phyloP scores from a whole-genome alignment of 2,888 invertebrate genomes.

The Branchipolynoe longqiensis region DNA sequence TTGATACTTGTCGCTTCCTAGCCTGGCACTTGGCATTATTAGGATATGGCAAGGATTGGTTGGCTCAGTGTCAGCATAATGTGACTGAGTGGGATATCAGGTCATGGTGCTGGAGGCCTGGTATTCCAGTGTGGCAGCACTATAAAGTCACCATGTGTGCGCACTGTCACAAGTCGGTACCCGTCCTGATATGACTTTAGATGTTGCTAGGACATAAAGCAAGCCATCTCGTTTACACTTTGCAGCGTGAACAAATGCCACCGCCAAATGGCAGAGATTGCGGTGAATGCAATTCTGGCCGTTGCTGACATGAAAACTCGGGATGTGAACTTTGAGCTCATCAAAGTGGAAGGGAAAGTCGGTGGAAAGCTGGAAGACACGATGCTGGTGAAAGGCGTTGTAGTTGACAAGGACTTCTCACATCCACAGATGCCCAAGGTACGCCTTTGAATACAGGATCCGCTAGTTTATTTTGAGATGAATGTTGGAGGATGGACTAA shows the following conservation, averaged over 20 bases:
- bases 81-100: no score
- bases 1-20: no score
- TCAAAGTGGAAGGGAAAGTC: conserved; percentile 98
- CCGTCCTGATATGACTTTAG: no score
- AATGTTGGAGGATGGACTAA: not conserved
- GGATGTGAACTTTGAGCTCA: conserved; percentile 99
- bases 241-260: conserved; percentile 95
- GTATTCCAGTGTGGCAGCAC: no score
- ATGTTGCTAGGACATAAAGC: no score
- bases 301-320: conserved; percentile 96
- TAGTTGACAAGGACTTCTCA: conserved; percentile 99
- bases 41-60: no score
- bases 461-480: not conserved
- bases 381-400: conserved; percentile 96
- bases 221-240: no score
- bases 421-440: conserved; percentile 99
- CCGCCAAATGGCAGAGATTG: conserved; percentile 98
- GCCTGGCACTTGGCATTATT: no score
- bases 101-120: no score
- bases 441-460: not conserved
- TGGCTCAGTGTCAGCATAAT: no score
- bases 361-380: conserved; percentile 99
- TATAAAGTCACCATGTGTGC: no score
- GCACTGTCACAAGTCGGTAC: no score
- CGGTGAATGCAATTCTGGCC: conserved; percentile 96